These are phyloP conservation scores for Dicaeum eximium DNA, from an alignment of 2,113 vertebrate genomes.

Conservation along the genomic window DNA sequence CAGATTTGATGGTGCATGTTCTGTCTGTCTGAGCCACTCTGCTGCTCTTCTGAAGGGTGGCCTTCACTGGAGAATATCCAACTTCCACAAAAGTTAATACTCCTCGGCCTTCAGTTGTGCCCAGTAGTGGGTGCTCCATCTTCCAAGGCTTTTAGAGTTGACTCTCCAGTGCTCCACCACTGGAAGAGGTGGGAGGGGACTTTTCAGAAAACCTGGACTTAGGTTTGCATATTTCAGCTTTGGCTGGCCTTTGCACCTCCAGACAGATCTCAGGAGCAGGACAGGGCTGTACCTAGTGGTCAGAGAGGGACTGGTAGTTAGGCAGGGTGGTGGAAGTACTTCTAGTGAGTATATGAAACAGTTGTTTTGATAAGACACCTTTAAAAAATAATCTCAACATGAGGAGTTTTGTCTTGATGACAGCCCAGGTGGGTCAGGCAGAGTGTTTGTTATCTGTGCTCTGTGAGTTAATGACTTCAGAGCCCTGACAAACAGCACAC, in stretches of 20 bases:
- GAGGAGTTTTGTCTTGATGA: not conserved
- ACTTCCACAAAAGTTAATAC: not conserved
- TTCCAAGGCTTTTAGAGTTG: not conserved
- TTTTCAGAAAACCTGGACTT: not conserved
- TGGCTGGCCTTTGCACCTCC: not conserved
- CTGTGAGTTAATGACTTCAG: not conserved
- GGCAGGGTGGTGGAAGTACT: not conserved
- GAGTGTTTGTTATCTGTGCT: not conserved
- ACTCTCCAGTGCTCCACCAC: not conserved
- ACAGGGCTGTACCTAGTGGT: not conserved
- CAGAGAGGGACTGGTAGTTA: not conserved
- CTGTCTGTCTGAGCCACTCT: not conserved
- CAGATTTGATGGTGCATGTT: not conserved
- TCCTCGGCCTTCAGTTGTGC: not conserved
- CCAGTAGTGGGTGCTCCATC: not conserved
- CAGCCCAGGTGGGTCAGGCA: not conserved
- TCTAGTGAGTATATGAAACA: not conserved
- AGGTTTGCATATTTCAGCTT: not conserved
- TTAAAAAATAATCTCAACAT: not conserved
- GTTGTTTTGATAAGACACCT: not conserved
- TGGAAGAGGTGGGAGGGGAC: not conserved
- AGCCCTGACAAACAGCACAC: not conserved
- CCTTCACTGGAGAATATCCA: not conserved
- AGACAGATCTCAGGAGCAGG: not conserved
- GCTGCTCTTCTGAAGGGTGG: not conserved